These are phyloP conservation scores for Jaculus jaculus DNA, from an alignment of 2,113 vertebrate species.

Conservation along the genomic window DNA sequence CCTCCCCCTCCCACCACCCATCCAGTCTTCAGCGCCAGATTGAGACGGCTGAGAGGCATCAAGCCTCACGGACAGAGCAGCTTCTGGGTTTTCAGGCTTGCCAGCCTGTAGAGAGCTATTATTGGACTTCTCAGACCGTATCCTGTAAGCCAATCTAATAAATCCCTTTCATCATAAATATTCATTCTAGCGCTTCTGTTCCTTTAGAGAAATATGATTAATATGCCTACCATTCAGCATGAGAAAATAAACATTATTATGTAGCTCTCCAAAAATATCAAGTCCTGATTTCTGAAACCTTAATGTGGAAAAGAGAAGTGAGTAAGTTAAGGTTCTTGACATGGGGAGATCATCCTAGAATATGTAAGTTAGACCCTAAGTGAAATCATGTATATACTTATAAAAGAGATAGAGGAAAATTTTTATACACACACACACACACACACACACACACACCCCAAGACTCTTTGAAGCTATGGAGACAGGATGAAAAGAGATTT, in stretches of 20 bases:
- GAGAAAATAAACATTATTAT: not conserved
- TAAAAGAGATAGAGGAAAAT: not conserved
- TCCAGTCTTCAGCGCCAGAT: too few relatives aligned
- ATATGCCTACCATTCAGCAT: not conserved
- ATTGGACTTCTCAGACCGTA: too few relatives aligned
- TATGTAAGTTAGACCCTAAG: not conserved
- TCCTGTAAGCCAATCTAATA: too few relatives aligned
- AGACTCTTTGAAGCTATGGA: not conserved
- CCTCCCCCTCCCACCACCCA: too few relatives aligned
- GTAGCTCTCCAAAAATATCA: not conserved
- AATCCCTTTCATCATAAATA: too few relatives aligned
- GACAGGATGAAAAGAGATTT: not conserved
- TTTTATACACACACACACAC: not conserved
- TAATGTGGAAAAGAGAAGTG: constrained; percentile 4
- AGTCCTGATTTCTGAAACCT: not conserved
- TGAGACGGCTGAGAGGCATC: too few relatives aligned
- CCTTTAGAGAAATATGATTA: too few relatives aligned
- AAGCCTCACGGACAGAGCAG: too few relatives aligned
- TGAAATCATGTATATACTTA: not conserved
- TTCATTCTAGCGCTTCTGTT: too few relatives aligned
- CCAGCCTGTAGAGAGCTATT: too few relatives aligned
- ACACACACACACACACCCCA: not conserved
- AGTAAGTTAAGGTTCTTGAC: not conserved
- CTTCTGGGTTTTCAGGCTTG: too few relatives aligned
- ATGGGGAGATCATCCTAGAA: not conserved